Percentiles rank a stretch among this genome's conserved stretches.
Evolutionary conservation across 2,113 vertebrate species (phyloP).

Genomic region (Boleophthalmus pectinirostris): DNA sequence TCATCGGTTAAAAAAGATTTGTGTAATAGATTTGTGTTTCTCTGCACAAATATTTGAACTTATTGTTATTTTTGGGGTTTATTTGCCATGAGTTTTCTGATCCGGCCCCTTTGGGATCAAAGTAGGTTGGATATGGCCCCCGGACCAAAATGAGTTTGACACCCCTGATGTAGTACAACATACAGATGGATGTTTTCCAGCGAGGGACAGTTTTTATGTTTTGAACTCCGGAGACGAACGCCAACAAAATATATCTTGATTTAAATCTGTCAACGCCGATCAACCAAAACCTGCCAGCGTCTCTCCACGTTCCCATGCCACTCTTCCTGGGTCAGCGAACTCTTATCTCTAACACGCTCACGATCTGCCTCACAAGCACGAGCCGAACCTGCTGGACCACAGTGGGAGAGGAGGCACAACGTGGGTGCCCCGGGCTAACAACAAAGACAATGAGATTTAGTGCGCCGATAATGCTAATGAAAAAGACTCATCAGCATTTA

Average conservation of each 20-base stretch:
- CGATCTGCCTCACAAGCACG: background rate
- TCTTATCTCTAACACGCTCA: constrained; percentile 26
- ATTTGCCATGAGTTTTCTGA: too few species aligned
- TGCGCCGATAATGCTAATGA: constrained; percentile 24
- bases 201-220: background rate
- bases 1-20: too few species aligned
- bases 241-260: constrained; percentile 52
- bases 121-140: too few species aligned
- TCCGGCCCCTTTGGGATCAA: too few species aligned
- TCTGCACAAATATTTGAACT: too few species aligned
- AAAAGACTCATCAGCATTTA: constrained; percentile 18
- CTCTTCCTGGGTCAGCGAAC: constrained; percentile 55
- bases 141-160: too few species aligned
- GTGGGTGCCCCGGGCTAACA: constrained; percentile 28
- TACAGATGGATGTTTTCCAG: background rate
- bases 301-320: constrained; percentile 52
- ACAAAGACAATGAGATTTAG: constrained; percentile 31
- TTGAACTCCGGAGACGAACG: constrained; percentile 5
- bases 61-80: too few species aligned
- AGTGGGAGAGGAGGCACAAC: constrained; percentile 3
- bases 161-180: background rate
- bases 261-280: constrained; percentile 33
- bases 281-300: constrained; percentile 43
- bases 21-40: too few species aligned
- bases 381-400: background rate